Percentiles rank a stretch among this genome's conserved stretches.
Evolutionary conservation across 2,888 invertebrate species (phyloP).

Genomic region (Phymatocera aterrima): DNA sequence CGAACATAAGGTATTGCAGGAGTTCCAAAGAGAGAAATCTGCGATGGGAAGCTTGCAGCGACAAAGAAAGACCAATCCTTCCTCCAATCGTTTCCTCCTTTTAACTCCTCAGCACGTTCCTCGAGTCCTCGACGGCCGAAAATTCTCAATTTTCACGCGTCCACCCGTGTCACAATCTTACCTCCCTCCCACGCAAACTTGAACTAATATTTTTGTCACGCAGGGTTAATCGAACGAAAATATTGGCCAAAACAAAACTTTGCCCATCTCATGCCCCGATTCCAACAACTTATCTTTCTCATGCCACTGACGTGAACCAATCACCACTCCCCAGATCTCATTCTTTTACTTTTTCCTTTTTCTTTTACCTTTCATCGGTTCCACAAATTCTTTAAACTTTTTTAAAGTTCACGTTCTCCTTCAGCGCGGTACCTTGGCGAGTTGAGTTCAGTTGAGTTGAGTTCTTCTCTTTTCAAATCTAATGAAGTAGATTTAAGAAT

Average conservation of each 20-base stretch:
- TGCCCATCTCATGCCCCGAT: neutral
- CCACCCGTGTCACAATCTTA: neutral
- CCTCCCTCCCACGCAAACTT: neutral
- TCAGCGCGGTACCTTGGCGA: too few species aligned
- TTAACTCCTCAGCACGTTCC: neutral
- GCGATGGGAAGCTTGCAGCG: neutral
- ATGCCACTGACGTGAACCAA: constrained; percentile 5
- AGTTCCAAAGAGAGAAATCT: neutral
- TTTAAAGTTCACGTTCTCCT: neutral
- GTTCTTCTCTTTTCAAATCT: too few species aligned
- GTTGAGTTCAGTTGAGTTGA: too few species aligned
- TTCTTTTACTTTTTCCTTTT: neutral
- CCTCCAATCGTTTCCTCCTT: constrained; percentile 27
- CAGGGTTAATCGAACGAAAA: constrained; percentile 32
- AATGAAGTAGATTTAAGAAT: too few species aligned
- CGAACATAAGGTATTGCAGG: constrained; percentile 25
- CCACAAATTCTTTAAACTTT: neutral
- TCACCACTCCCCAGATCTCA: neutral
- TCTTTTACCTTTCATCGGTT: neutral
- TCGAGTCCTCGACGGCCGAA: neutral
- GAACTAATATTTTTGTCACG: constrained; percentile 28
- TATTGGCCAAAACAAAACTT: constrained; percentile 29
- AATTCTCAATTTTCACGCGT: constrained; percentile 26
- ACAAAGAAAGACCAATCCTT: constrained; percentile 14
- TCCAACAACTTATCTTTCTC: constrained; percentile 2